A percentile compares a stretch with the other conserved stretches of the same genome.
Conservation (phyloP, 64 coral and sea anemone genomes). For the Trachythela sp. region DNA sequence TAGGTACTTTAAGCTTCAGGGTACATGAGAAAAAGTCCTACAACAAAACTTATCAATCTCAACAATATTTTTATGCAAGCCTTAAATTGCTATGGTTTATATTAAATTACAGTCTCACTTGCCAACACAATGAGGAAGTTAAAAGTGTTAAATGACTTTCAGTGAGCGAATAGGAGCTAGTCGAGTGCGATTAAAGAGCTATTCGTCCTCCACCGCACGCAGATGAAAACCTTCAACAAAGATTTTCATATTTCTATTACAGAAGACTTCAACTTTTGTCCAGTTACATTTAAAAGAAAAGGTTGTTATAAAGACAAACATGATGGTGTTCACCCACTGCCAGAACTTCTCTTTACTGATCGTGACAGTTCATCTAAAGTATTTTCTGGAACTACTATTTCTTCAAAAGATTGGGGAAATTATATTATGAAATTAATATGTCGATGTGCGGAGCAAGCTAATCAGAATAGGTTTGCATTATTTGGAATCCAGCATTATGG, state of each 20-base stretch:
- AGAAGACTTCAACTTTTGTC: conserved; percentile 22
- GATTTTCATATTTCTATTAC: not conserved
- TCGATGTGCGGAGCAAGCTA: conserved; percentile 50
- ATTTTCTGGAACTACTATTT: conserved; percentile 30
- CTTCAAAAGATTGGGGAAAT: conserved; percentile 54
- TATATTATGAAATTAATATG: conserved; percentile 52
- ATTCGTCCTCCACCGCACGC: too few relatives aligned
- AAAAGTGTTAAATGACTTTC: not conserved
- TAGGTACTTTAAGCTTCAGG: too few relatives aligned
- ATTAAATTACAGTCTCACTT: not conserved
- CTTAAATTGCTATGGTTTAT: too few relatives aligned
- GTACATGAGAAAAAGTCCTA: too few relatives aligned
- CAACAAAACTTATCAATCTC: too few relatives aligned
- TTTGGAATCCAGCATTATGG: conserved; percentile 59
- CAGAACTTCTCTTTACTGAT: conserved; percentile 47
- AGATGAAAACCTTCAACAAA: not conserved
- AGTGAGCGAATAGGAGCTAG: too few relatives aligned
- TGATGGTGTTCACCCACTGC: conserved; percentile 14
- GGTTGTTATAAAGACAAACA: conserved; percentile 61
- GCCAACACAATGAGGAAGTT: not conserved
- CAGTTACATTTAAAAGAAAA: conserved; percentile 20
- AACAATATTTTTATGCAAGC: too few relatives aligned
- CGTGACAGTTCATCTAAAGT: conserved; percentile 23
- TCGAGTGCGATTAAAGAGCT: too few relatives aligned
- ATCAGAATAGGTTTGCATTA: conserved; percentile 2